A percentile compares a stretch with the other conserved stretches of the same genome.
These are phyloP conservation scores for Leucoraja ocellata DNA, from an alignment of 2,797 vertebrate genomes.

Conservation along the genomic window DNA sequence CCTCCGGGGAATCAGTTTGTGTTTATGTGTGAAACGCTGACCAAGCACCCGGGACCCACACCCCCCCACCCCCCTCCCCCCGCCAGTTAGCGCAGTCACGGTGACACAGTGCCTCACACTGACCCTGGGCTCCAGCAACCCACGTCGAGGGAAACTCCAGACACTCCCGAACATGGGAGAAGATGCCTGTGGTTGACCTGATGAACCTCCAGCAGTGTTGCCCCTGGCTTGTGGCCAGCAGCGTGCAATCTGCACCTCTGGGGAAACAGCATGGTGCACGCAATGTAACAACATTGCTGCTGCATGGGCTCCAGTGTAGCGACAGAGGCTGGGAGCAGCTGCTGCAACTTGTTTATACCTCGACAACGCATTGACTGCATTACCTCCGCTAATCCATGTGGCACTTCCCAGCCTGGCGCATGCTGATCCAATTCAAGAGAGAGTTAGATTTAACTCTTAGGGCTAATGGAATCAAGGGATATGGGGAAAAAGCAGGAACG, in stretches of 20 bases:
- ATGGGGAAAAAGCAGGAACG: too few species aligned
- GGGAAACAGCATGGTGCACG: neutral
- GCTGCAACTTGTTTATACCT: neutral
- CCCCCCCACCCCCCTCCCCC: too few species aligned
- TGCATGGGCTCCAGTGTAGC: neutral
- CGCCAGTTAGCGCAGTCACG: too few species aligned
- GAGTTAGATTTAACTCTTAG: too few species aligned
- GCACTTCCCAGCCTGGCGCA: neutral
- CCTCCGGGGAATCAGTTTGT: neutral
- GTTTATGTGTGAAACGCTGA: neutral
- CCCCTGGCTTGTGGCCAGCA: neutral
- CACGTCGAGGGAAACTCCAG: neutral
- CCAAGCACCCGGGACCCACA: too few species aligned
- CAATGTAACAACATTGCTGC: neutral
- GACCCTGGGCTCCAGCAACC: neutral
- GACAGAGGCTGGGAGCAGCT: neutral
- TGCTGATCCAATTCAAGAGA: neutral
- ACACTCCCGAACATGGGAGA: too few species aligned
- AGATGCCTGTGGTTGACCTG: too few species aligned
- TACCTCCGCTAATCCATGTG: neutral
- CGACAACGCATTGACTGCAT: neutral
- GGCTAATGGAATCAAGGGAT: too few species aligned
- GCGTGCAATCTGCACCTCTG: neutral
- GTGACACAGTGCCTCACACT: neutral
- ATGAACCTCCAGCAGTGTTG: too few species aligned